Percentiles rank a stretch among this genome's conserved stretches.
Evolutionary conservation across 2,113 vertebrate species (phyloP).

Genomic region (Marmota flaviventris): DNA sequence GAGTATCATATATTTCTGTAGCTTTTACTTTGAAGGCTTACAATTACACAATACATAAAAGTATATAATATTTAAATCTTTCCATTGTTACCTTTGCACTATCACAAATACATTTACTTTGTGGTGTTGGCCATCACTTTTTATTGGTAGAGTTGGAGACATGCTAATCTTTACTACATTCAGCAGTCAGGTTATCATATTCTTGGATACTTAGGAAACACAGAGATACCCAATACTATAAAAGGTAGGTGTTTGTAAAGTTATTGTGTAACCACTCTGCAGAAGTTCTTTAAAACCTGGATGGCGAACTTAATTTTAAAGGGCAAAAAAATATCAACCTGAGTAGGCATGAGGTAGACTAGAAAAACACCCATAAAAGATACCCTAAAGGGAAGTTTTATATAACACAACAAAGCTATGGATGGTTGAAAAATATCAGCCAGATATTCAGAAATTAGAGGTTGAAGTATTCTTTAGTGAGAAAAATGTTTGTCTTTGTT

Average conservation of each 20-base stretch:
- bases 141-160: neutral
- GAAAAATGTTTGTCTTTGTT: slow-evolving; percentile 3
- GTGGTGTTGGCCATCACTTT: neutral
- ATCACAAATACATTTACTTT: neutral
- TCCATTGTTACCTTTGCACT: neutral
- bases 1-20: neutral
- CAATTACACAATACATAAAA: neutral
- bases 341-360: neutral
- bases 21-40: neutral
- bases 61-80: neutral
- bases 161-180: neutral
- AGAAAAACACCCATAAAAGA: neutral
- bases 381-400: neutral
- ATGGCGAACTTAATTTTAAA: neutral
- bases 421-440: neutral
- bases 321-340: neutral
- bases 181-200: neutral
- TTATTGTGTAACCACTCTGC: neutral
- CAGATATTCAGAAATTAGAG: neutral
- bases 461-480: neutral
- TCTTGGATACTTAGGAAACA: neutral
- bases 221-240: neutral
- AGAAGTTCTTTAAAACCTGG: neutral
- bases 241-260: neutral
- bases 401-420: neutral